Percentiles rank a stretch among this genome's conserved stretches.
These are phyloP conservation scores for Temnothorax ravouxi DNA, from an alignment of 2,888 invertebrate species.

Conservation along the genomic window DNA sequence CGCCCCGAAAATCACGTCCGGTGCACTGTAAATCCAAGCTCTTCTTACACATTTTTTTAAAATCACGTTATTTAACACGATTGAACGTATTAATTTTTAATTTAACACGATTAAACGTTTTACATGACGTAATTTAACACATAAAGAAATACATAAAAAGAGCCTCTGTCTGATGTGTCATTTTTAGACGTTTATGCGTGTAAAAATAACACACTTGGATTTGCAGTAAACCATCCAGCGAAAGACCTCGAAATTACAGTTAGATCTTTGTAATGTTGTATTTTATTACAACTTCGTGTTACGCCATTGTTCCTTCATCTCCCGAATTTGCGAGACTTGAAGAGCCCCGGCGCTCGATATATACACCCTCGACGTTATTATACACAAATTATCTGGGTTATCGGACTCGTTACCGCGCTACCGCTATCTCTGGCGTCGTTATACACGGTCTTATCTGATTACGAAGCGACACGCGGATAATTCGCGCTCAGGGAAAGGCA, in stretches of 20 bases:
- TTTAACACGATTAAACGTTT: too few relatives aligned
- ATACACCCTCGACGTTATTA: conserved; percentile 31
- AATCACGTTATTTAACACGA: too few relatives aligned
- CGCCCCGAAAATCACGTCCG: neutral
- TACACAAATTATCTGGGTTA: conserved; percentile 50
- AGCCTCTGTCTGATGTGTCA: too few relatives aligned
- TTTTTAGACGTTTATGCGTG: too few relatives aligned
- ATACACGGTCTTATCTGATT: conserved; percentile 55
- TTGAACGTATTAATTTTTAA: too few relatives aligned
- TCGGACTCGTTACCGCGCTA: conserved; percentile 50
- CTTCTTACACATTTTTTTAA: too few relatives aligned
- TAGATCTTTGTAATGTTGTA: neutral
- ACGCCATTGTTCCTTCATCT: neutral
- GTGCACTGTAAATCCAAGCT: too few relatives aligned
- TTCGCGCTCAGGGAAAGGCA: conserved; percentile 50
- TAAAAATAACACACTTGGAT: too few relatives aligned
- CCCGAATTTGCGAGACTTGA: neutral
- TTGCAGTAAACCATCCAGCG: neutral
- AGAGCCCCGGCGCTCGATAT: neutral
- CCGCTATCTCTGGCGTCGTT: conserved; percentile 44
- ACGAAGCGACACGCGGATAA: conserved; percentile 36
- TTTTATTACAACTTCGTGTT: neutral
- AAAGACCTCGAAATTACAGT: neutral
- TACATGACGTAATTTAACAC: too few relatives aligned
- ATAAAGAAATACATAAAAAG: too few relatives aligned